Evolutionary conservation across 2,113 vertebrate genomes (phyloP).

Genomic region (Notothenia coriiceps): DNA sequence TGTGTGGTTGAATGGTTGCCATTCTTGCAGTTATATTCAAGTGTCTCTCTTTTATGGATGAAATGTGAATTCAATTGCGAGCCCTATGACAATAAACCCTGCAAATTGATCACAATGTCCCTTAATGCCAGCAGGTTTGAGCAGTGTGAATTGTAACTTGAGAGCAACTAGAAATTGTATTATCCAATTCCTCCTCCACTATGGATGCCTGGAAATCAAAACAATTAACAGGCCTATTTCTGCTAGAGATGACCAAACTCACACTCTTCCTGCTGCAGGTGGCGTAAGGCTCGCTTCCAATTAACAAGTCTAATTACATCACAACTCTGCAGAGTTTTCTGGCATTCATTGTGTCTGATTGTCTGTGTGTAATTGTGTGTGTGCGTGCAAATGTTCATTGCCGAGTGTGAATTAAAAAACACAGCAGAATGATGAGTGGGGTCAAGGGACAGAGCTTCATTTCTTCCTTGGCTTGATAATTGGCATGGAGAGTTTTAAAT

Average conservation of each 20-base stretch:
- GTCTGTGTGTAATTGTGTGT: constrained; percentile 23
- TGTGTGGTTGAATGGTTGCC: constrained; percentile 23
- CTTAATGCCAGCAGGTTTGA: constrained; percentile 22
- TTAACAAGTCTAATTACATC: constrained; percentile 78
- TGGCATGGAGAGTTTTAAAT: constrained; percentile 20
- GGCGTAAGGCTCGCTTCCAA: constrained; percentile 65
- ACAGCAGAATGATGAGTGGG: constrained; percentile 18
- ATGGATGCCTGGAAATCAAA: constrained; percentile 56
- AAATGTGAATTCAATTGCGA: constrained; percentile 39
- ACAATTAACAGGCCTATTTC: constrained; percentile 64
- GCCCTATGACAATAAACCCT: constrained; percentile 38
- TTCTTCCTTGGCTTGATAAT: constrained; percentile 48
- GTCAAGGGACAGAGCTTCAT: constrained; percentile 17
- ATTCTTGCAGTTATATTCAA: constrained; percentile 31
- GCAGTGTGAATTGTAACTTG: constrained; percentile 36
- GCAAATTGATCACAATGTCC: constrained; percentile 34
- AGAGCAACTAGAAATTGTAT: constrained; percentile 25
- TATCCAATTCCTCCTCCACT: constrained; percentile 30
- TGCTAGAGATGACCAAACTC: constrained; percentile 64
- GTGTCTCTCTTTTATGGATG: constrained; percentile 26
- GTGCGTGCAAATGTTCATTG: neutral
- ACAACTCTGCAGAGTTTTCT: constrained; percentile 60
- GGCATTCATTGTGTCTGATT: constrained; percentile 41
- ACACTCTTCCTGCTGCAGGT: constrained; percentile 68
- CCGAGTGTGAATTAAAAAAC: constrained; percentile 33